Conservation (phyloP, 2,797 vertebrate species). For the Prionace glauca region DNA sequence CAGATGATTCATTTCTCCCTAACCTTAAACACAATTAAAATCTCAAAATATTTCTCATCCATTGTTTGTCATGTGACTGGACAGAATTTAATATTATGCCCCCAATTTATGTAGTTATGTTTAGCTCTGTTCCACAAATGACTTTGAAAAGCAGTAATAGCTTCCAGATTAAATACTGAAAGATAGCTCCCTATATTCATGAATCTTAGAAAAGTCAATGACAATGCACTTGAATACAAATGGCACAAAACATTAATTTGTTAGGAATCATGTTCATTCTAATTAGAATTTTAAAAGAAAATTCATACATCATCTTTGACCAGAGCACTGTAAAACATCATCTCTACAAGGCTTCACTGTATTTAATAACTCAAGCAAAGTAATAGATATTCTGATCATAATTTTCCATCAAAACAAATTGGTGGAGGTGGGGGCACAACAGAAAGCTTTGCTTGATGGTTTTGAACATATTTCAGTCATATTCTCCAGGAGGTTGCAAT, state of each 20-base stretch:
- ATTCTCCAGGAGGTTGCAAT: not conserved
- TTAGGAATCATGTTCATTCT: not conserved
- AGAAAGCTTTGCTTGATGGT: not conserved
- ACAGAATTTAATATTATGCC: not conserved
- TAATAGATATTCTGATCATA: not conserved
- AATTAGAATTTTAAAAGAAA: not conserved
- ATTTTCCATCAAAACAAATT: not conserved
- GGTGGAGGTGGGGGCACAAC: not conserved
- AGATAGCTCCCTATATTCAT: no score
- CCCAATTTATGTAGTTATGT: not conserved
- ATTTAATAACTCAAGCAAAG: not conserved
- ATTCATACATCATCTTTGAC: not conserved
- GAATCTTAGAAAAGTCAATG: no score
- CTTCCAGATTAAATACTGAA: no score
- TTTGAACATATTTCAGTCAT: no score
- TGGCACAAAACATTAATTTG: not conserved
- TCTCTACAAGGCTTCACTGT: not conserved
- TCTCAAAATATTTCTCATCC: not conserved
- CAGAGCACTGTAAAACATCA: no score
- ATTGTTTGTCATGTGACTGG: not conserved
- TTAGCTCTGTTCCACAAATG: no score
- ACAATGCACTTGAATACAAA: not conserved
- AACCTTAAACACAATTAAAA: not conserved
- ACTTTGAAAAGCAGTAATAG: no score
- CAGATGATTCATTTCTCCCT: not conserved